These are phyloP conservation scores for Panagrolaimus sp. DNA, from an alignment of 1,140 invertebrate genomes.

Conservation along the genomic window DNA sequence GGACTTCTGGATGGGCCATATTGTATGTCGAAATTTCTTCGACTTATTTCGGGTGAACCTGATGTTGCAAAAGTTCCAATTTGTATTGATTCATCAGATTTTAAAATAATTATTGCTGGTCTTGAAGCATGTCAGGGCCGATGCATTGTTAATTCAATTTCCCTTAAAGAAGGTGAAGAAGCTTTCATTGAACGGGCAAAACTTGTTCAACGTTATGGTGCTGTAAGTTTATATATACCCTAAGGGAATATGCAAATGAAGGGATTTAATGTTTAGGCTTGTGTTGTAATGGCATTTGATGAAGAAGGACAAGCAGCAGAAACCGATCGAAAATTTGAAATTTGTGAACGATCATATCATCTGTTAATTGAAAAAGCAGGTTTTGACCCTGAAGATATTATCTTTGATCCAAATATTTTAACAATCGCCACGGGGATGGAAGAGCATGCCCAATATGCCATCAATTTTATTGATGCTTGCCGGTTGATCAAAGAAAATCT, in stretches of 20 bases:
- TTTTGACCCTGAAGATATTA: slow-evolving; percentile 67
- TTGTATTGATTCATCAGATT: slow-evolving; percentile 68
- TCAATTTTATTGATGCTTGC: slow-evolving; percentile 66
- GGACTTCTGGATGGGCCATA: slow-evolving; percentile 66
- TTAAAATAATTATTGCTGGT: slow-evolving; percentile 66
- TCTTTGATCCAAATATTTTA: slow-evolving; percentile 69
- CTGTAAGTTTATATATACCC: slow-evolving; percentile 43
- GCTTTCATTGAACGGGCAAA: slow-evolving; percentile 64
- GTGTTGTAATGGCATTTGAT: slow-evolving; percentile 66
- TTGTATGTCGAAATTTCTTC: slow-evolving; percentile 67
- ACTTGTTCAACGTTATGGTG: slow-evolving; percentile 63
- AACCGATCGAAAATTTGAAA: slow-evolving; percentile 64
- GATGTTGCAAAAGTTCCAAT: slow-evolving; percentile 66
- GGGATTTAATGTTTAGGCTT: slow-evolving; percentile 46
- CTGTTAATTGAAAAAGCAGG: slow-evolving; percentile 64
- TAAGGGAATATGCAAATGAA: too few species aligned
- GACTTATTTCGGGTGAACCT: slow-evolving; percentile 66
- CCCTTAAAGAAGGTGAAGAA: slow-evolving; percentile 66
- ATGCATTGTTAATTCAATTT: slow-evolving; percentile 67
- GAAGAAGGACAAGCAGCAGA: slow-evolving; percentile 66
- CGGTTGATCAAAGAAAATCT: slow-evolving; percentile 61
- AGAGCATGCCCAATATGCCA: slow-evolving; percentile 66
- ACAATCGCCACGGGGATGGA: slow-evolving; percentile 69
- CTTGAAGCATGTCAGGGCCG: slow-evolving; percentile 67
- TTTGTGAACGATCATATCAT: slow-evolving; percentile 65